Conservation (phyloP, 1,140 invertebrate genomes). For the Epicauta chinensis region DNA sequence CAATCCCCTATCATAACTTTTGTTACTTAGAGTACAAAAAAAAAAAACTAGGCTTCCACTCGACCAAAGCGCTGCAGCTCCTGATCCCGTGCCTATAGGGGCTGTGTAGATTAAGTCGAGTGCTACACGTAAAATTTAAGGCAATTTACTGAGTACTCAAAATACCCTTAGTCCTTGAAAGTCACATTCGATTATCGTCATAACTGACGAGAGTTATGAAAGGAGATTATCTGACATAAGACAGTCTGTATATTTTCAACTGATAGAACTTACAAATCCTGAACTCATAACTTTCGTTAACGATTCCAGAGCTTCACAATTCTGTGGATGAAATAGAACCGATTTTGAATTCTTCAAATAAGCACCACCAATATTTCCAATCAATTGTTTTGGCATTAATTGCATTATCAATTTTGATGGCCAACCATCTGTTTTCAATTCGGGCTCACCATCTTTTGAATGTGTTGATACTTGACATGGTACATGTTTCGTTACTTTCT, state of each 20-base stretch:
- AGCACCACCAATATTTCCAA: constrained; percentile 78
- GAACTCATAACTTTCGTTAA: constrained; percentile 85
- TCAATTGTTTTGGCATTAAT: constrained; percentile 83
- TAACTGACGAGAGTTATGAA: too few relatives aligned
- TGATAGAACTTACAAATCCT: constrained; percentile 71
- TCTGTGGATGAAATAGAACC: constrained; percentile 72
- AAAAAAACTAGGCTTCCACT: too few relatives aligned
- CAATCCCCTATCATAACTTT: too few relatives aligned
- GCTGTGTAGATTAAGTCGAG: too few relatives aligned
- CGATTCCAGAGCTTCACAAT: constrained; percentile 71
- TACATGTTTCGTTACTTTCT: constrained; percentile 75
- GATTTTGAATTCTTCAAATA: constrained; percentile 85
- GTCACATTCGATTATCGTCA: too few relatives aligned
- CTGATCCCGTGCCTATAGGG: too few relatives aligned
- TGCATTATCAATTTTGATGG: constrained; percentile 89
- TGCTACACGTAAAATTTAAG: too few relatives aligned
- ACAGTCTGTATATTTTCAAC: neutral
- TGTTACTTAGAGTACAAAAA: too few relatives aligned
- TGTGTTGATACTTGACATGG: constrained; percentile 76
- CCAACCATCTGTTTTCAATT: constrained; percentile 89
- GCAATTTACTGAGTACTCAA: too few relatives aligned
- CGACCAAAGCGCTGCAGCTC: too few relatives aligned
- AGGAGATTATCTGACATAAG: too few relatives aligned
- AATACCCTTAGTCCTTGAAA: too few relatives aligned
- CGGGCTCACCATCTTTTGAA: constrained; percentile 74